phyloP scores from a whole-genome alignment of 2,888 invertebrate species.

The Neoaliturus tenellus region DNA sequence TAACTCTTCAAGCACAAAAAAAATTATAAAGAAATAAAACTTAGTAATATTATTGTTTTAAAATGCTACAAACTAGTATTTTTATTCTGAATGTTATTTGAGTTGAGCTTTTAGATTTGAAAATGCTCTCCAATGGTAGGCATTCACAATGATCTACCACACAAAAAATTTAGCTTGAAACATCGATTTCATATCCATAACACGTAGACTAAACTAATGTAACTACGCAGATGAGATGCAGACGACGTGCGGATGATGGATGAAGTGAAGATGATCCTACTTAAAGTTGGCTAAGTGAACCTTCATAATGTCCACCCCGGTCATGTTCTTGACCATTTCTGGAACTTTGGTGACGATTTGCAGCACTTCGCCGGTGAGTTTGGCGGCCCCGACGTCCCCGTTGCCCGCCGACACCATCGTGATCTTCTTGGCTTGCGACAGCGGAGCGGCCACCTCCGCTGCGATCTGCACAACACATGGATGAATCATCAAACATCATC shows the following conservation, averaged over 20 bases:
- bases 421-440: conserved; percentile 96
- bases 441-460: conserved; percentile 96
- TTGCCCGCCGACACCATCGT: conserved; percentile 97
- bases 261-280: conserved; percentile 51
- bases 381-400: conserved; percentile 95
- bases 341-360: conserved; percentile 96
- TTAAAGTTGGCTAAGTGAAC: conserved; percentile 72
- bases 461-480: conserved; percentile 87
- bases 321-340: conserved; percentile 91
- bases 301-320: conserved; percentile 96
- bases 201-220: background rate
- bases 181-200: background rate
- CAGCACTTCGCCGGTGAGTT: conserved; percentile 95
- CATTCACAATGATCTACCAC: too few relatives aligned
- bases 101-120: too few relatives aligned
- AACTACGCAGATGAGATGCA: conserved; percentile 23
- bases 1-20: too few relatives aligned
- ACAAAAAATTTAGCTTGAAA: too few relatives aligned
- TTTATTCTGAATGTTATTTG: too few relatives aligned
- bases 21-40: too few relatives aligned
- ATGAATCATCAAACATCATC: too few relatives aligned
- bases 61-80: too few relatives aligned
- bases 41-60: too few relatives aligned
- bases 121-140: too few relatives aligned
- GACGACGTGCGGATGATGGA: background rate